Base-by-base conservation (phyloP, 2,888 invertebrate species). In the Diaperis boleti region DNA sequence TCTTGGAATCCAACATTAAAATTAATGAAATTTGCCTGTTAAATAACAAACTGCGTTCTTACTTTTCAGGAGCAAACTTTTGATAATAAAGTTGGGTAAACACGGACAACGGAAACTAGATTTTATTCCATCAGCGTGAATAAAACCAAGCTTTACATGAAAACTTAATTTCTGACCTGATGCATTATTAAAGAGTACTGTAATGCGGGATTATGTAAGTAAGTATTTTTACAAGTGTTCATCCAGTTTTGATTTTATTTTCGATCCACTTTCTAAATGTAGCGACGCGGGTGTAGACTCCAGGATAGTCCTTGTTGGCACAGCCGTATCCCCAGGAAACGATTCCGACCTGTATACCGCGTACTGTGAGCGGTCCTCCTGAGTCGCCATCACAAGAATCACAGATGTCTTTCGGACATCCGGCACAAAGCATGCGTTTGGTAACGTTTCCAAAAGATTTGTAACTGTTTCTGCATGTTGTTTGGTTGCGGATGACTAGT, bases 361-460 rank as follows among this genome's bases (percentile, higher is more conserved):
- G 29, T n/a, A 64, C 35, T 6, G 67, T 59, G 3, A 68, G 35
- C 1, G 67, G 59, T 17, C 63, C 65, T 26, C 67, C 67, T 5
- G 67, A 67, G 44, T 67, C 67, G 6, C 65, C 65, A 35, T 71
- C 68, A 55, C 74, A 74, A 10, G 73, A 57, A 47, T 73, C 73
- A 59, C 62, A 68, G 15, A 69, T 68, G 14, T 72, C 72, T 50
- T 62, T 63, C n/a, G 49, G 5, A 56, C 60, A 67, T 4, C 71
- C 73, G 15, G 74, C 74, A 56, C 74, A 74, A 14, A 73, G 52
- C 73, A 74, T 74, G 10, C 66, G 67, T 1, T 57, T 57, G 1
- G 72, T 72, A 26, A 74, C 64, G 13, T 39, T 14, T 17, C 50
- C 61, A 6, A 50, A 13, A 7, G 15, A 17, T 39, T 39, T 20